Evolutionary conservation across 2,888 invertebrate species (phyloP).

Genomic region (Boloria selene): DNA sequence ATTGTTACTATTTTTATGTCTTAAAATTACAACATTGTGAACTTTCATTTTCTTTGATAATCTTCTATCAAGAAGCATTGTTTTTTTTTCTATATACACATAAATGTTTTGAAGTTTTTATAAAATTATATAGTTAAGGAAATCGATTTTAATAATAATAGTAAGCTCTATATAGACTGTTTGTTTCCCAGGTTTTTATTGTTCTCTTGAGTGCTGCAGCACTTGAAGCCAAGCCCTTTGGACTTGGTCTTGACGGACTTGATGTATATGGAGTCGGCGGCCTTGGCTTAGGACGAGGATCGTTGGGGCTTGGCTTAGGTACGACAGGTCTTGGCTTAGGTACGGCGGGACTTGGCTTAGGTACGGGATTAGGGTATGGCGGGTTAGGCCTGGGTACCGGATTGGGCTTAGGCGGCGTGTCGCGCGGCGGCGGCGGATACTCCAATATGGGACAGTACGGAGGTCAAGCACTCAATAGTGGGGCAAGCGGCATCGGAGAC

Average conservation of each 20-base stretch:
- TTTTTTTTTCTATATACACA: no score
- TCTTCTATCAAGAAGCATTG: no score
- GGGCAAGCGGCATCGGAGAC: conserved; percentile 34
- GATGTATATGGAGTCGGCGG: background rate
- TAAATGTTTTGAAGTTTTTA: background rate
- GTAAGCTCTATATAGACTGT: background rate
- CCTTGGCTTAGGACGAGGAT: conserved; percentile 7
- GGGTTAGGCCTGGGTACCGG: background rate
- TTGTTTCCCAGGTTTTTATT: conserved; percentile 16
- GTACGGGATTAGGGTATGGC: conserved; percentile 13
- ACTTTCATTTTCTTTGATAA: background rate
- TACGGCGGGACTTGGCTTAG: conserved; percentile 4
- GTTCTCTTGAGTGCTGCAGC: conserved; percentile 10
- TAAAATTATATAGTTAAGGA: background rate
- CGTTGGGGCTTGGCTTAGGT: conserved; percentile 1
- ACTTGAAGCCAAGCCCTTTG: conserved; percentile 18
- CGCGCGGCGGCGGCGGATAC: conserved; percentile 20
- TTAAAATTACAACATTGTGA: background rate
- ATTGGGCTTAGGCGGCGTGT: conserved; percentile 21
- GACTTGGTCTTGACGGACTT: background rate
- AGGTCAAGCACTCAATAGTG: conserved; percentile 22
- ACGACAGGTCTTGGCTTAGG: background rate
- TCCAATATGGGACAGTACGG: conserved; percentile 29
- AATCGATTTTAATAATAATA: background rate
- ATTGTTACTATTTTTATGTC: background rate